These are phyloP conservation scores for Rotaria sp. DNA, from an alignment of 2,888 invertebrate genomes.

Conservation along the genomic window DNA sequence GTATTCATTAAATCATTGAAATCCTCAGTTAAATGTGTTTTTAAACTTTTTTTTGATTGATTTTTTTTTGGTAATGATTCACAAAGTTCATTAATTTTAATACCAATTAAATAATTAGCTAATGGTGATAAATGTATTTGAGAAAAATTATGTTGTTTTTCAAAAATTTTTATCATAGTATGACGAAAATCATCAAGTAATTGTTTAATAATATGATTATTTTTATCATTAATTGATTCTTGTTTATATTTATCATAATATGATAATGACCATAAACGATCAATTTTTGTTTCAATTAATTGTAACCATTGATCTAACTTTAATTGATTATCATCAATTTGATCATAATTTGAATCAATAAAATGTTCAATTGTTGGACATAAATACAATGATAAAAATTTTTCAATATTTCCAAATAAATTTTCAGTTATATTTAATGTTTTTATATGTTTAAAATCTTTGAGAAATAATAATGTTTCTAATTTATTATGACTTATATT, in stretches of 20 bases:
- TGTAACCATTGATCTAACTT: slow-evolving; percentile 8
- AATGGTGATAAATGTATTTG: neutral
- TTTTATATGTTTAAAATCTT: slow-evolving; percentile 14
- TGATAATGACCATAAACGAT: neutral
- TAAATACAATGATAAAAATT: neutral
- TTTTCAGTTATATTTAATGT: neutral
- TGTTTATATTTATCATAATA: slow-evolving; percentile 22
- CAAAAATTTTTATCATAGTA: neutral
- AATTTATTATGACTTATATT: neutral
- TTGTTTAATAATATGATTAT: neutral
- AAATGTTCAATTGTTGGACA: neutral
- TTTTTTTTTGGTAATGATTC: neutral
- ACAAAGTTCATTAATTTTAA: neutral
- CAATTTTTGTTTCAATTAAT: neutral
- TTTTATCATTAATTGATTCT: neutral
- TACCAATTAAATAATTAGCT: slow-evolving; percentile 15
- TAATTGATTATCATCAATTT: neutral
- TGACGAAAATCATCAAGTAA: slow-evolving; percentile 13
- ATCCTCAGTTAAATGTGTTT: neutral
- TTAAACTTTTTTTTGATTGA: neutral
- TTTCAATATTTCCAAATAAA: neutral
- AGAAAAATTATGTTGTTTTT: neutral
- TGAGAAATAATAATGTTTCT: slow-evolving; percentile 6
- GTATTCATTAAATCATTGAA: neutral
- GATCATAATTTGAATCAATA: neutral